Evolutionary conservation across 2,797 vertebrate genomes (phyloP), one percentile per base, ranked within the genome.

Genomic region (Sparus aurata): DNA sequence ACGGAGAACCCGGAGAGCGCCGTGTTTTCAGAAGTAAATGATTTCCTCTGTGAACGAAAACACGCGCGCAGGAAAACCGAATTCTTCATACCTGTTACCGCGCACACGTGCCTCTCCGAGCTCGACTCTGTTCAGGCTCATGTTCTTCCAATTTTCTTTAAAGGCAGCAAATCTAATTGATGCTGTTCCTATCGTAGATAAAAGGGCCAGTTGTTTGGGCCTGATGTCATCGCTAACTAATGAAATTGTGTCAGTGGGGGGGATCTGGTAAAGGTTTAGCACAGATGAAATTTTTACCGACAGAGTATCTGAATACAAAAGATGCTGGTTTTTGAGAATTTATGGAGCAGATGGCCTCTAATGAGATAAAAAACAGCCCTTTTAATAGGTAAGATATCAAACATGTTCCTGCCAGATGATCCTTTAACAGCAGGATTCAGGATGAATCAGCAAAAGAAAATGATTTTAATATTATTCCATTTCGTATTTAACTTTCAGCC

Each of bases 161-260:
- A 92, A 93, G 86, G 80, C 88, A 69, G 72, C 76, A 91, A 89
- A 93, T 91, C 84, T 59, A 89, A 86, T 87, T 83, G 87, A 92
- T 91, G 72, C 89, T 67, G 89, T 87, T 83, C 65, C 72, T 89
- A 88, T 93, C 80, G 73, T 66, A 85, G 80, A 92, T 90, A 80
- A 91, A 89, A 88, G 81, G 73, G 69, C 43, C 75, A 58, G 85
- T 78, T 82, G 79, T 91, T 91, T 85, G 62, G 77, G 83, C 45
- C 79, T 92, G 92, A 95, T 91, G 92, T 95, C 91, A 94, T 91
- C 81, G 87, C 80, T 73, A 49, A 76, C 52, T 94, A 93, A 94
- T 94, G 90, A 92, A 89, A 91, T 89, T 66, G 84, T 82, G 89
- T 91, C 87, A 58, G 85, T 73, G 69, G 75, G 69, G 71, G 64